Percentiles rank a stretch among this genome's conserved stretches.
These are phyloP conservation scores for Chrysochloris asiatica DNA, from an alignment of 2,113 vertebrate species.

Conservation along the genomic window DNA sequence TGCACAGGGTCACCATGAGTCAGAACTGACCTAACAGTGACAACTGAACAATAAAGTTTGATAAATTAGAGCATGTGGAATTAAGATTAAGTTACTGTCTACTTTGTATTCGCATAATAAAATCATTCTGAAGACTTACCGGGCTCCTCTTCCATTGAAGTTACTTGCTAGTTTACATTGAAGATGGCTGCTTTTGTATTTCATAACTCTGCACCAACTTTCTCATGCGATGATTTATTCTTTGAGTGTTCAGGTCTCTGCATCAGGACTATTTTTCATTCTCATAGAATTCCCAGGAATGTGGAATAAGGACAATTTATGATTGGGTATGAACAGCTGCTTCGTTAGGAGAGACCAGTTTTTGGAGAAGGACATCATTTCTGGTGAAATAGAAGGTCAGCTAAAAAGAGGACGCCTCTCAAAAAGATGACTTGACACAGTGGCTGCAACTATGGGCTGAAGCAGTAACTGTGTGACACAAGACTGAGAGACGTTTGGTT, in stretches of 20 bases:
- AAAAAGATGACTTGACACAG: too few species aligned
- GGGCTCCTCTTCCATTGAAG: neutral
- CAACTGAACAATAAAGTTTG: too few species aligned
- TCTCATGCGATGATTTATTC: neutral
- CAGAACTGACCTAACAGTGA: too few species aligned
- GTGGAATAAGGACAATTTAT: neutral
- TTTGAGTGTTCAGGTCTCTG: too few species aligned
- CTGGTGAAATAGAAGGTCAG: too few species aligned
- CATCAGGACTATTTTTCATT: neutral
- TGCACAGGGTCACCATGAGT: too few species aligned
- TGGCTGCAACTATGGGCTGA: too few species aligned
- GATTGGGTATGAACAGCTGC: neutral
- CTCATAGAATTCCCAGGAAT: neutral
- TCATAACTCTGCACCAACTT: neutral
- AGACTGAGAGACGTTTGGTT: too few species aligned
- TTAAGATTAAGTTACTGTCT: neutral
- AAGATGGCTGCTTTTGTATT: neutral
- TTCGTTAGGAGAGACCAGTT: too few species aligned
- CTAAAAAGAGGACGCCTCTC: too few species aligned
- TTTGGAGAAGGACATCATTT: too few species aligned
- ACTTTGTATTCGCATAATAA: neutral
- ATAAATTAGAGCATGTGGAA: neutral
- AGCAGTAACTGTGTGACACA: too few species aligned
- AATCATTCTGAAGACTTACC: neutral
- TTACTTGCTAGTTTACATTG: neutral